Conservation (phyloP, 2,888 invertebrate species). For the Pristionchus exspectatus region DNA sequence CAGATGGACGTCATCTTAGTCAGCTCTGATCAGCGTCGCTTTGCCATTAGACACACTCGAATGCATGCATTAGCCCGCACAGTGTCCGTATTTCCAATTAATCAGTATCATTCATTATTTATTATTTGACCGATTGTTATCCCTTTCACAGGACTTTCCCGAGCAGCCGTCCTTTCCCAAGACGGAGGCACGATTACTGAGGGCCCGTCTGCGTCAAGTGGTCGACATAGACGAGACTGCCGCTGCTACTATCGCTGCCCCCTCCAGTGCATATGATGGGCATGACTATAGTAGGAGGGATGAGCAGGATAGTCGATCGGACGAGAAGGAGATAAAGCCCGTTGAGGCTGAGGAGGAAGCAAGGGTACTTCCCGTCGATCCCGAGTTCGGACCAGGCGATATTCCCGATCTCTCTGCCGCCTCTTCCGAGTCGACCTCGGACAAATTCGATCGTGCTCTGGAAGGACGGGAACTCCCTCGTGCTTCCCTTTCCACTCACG, state of each 20-base stretch:
- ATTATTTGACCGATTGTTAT: too few species aligned
- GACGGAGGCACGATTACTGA: background rate
- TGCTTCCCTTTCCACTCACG: background rate
- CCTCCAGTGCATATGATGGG: background rate
- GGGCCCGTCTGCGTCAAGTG: constrained; percentile 5
- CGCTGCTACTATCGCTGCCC: background rate
- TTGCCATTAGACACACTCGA: background rate
- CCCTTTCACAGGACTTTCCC: background rate
- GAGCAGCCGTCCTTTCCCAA: constrained; percentile 42
- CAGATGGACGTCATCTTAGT: constrained; percentile 6
- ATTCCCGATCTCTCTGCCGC: background rate
- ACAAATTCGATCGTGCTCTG: background rate
- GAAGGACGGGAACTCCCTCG: background rate
- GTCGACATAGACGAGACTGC: constrained; percentile 2
- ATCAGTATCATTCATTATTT: background rate
- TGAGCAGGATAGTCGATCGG: background rate
- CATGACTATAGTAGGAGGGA: background rate
- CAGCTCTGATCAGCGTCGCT: background rate
- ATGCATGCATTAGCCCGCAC: background rate
- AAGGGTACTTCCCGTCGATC: background rate
- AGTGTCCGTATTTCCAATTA: background rate
- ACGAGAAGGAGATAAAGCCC: background rate
- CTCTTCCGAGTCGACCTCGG: background rate
- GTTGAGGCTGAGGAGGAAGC: background rate
- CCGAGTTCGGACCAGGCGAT: constrained; percentile 5